phyloP scores from a whole-genome alignment of 2,888 invertebrate genomes.

The Pyrgus malvae region DNA sequence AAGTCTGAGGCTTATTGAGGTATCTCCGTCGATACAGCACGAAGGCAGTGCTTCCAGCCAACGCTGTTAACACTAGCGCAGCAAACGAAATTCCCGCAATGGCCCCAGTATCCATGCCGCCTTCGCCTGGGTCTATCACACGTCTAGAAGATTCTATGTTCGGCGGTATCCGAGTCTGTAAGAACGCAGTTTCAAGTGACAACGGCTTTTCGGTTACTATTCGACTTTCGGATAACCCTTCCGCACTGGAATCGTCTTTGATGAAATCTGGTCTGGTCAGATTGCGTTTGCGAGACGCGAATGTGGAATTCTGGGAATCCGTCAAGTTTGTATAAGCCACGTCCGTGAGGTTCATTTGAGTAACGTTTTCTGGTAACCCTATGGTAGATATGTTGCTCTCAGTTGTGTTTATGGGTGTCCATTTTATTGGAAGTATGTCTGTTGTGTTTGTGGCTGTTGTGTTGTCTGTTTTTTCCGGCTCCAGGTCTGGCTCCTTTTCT shows the following conservation, averaged over 20 bases:
- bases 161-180: constrained; percentile 68
- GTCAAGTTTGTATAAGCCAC: constrained; percentile 47
- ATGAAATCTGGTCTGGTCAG: constrained; percentile 61
- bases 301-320: constrained; percentile 57
- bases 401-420: constrained; percentile 56
- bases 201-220: constrained; percentile 73
- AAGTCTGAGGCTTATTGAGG: constrained; percentile 91
- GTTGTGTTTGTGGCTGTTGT: constrained; percentile 39
- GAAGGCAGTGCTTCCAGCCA: constrained; percentile 85
- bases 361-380: constrained; percentile 34
- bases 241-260: constrained; percentile 56
- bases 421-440: constrained; percentile 48
- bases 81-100: constrained; percentile 87
- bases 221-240: constrained; percentile 60
- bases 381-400: constrained; percentile 40
- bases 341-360: constrained; percentile 44
- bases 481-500: constrained; percentile 38
- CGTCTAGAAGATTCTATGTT: constrained; percentile 69
- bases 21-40: constrained; percentile 87
- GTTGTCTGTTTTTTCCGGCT: constrained; percentile 28
- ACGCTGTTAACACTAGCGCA: constrained; percentile 83
- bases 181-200: constrained; percentile 67
- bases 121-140: constrained; percentile 56
- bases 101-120: constrained; percentile 80
- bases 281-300: constrained; percentile 56